Evolutionary conservation across 1,140 invertebrate species (phyloP), one percentile per base, ranked within the genome.

Genomic region (Drosophila gunungcola): DNA sequence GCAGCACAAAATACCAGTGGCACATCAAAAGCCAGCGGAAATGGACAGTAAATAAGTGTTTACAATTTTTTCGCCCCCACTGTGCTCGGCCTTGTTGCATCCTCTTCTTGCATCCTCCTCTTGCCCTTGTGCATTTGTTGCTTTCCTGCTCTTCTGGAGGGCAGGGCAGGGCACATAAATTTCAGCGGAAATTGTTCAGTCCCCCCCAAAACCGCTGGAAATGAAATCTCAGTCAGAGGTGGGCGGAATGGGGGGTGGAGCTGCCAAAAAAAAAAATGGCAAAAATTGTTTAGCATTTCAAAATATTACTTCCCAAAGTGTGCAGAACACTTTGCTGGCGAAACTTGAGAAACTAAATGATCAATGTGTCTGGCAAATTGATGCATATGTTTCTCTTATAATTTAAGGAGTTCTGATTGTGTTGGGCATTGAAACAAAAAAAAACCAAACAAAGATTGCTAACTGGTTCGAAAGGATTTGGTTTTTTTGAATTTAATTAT

Each of bases 21-120:
- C 54, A 60, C 75, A 72, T 88, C 83, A 89, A 89, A 88, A 83
- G 72, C 61, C 76, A 78, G 56, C 72, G 83, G 83, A 89, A 88
- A 88, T 88, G 83, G 83, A 88, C 83, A 88, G 83, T 88, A 89
- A 89, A 88, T 89, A 83, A 88, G 78, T 88, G 84, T 83, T 88
- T 83, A 80, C 79, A 86, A 86, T 86, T 88, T 83, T 88, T 80
- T 70, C 2, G 32, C 32, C 39, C 41, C 53, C 52, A 32, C 25
- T 48, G 11, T 49, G 27, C 16, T 58, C 69, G 48, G 51, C 72
- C 72, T 75, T 79, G 79, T 76, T 73, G 83, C 77, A 64, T 69
- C 69, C 72, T 55, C 51, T 36, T 54, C 63, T 46, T 27, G 16
- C 38, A n/a, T 69, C 69, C 72, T 55, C 51, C 41, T 54, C 63